A percentile compares a stretch with the other conserved stretches of the same genome.
These are phyloP conservation scores for Nomada hirtipes DNA, from an alignment of 2,888 invertebrate species.

Conservation along the genomic window DNA sequence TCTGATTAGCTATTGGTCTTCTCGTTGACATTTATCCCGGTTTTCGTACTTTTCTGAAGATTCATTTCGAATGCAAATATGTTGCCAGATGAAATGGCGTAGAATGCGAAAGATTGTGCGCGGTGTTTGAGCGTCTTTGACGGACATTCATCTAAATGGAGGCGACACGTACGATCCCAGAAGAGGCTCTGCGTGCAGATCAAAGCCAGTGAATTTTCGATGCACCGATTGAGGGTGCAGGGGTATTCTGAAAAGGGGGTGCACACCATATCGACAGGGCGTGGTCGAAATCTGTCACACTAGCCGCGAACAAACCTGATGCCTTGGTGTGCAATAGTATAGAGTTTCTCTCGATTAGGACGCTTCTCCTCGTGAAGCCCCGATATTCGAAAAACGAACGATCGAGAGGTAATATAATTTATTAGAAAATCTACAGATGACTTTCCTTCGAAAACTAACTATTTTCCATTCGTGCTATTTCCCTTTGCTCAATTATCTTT, in stretches of 20 bases:
- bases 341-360: constrained; percentile 37
- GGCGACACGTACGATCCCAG: constrained; percentile 50
- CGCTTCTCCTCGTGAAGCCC: constrained; percentile 5
- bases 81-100: constrained; percentile 2
- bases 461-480: too few relatives aligned
- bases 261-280: constrained; percentile 83
- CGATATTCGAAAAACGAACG: neutral
- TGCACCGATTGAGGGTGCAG: constrained; percentile 65
- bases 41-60: too few relatives aligned
- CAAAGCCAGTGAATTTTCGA: constrained; percentile 71
- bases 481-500: too few relatives aligned
- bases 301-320: constrained; percentile 80
- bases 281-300: constrained; percentile 84
- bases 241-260: constrained; percentile 68
- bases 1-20: too few relatives aligned
- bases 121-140: constrained; percentile 35
- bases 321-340: constrained; percentile 53
- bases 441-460: too few relatives aligned
- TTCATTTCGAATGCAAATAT: neutral
- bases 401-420: neutral
- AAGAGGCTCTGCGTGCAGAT: constrained; percentile 59
- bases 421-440: neutral
- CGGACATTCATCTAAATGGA: constrained; percentile 44
- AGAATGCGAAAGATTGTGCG: neutral
- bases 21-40: too few relatives aligned